These are phyloP conservation scores for Drosophila nr. fundita DNA, from an alignment of 2,888 invertebrate genomes.

Conservation along the genomic window DNA sequence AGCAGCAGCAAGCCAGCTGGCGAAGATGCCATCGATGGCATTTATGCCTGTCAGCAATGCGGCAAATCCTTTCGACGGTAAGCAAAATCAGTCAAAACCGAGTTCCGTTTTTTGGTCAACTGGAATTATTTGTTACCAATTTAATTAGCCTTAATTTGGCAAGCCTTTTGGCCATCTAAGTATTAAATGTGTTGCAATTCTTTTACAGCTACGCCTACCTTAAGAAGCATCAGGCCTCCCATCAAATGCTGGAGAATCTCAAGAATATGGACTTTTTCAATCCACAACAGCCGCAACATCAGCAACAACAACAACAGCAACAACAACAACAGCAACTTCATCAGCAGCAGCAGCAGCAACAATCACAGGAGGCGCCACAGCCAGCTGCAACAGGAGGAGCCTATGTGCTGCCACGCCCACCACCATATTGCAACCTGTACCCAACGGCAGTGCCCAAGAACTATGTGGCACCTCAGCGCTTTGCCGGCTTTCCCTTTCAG, in stretches of 20 bases:
- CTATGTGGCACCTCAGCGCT: slow-evolving; percentile 68
- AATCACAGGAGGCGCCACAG: slow-evolving; percentile 1
- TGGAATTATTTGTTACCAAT: too few relatives aligned
- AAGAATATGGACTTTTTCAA: slow-evolving; percentile 79
- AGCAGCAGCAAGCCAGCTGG: slow-evolving; percentile 16
- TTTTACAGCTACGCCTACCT: slow-evolving; percentile 85
- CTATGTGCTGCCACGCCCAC: slow-evolving; percentile 62
- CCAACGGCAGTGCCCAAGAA: slow-evolving; percentile 47
- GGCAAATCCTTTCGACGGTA: slow-evolving; percentile 88
- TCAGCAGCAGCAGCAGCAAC: slow-evolving; percentile 33
- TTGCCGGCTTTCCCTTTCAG: slow-evolving; percentile 79
- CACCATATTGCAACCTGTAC: slow-evolving; percentile 55
- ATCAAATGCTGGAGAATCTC: slow-evolving; percentile 83
- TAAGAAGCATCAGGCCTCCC: slow-evolving; percentile 85
- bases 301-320: slow-evolving; percentile 34
- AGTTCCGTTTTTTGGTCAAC: neutral
- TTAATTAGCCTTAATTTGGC: neutral
- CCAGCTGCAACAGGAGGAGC: slow-evolving; percentile 16
- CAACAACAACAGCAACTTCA: slow-evolving; percentile 37
- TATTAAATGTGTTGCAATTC: neutral
- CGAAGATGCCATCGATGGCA: slow-evolving; percentile 83
- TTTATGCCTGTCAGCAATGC: slow-evolving; percentile 87
- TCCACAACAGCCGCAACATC: slow-evolving; percentile 45
- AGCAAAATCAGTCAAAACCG: slow-evolving; percentile 3
- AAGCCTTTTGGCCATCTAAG: neutral